phyloP scores from a whole-genome alignment of 2,113 vertebrate species.

The Petrocephalus microphthalmus region DNA sequence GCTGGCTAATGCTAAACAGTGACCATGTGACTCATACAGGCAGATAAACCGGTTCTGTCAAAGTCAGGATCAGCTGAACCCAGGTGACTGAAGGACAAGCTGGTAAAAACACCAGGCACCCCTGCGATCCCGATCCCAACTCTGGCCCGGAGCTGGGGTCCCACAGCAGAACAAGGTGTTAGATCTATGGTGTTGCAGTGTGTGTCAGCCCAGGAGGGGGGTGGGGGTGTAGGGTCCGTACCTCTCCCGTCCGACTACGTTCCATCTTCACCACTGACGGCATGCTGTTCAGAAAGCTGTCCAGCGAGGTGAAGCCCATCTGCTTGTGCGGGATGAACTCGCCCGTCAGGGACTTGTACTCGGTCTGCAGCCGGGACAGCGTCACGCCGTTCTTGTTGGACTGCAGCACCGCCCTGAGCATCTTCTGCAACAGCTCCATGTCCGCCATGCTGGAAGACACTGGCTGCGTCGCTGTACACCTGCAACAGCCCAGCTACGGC shows the following conservation, averaged over 20 bases:
- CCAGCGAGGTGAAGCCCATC: slow-evolving; percentile 69
- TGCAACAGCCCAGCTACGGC: background rate
- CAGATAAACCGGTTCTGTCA: background rate
- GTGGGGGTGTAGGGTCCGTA: slow-evolving; percentile 46
- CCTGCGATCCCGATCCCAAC: slow-evolving; percentile 23
- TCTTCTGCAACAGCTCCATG: slow-evolving; percentile 68
- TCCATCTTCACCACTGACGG: slow-evolving; percentile 76
- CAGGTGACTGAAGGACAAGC: background rate
- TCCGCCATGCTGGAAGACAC: slow-evolving; percentile 69
- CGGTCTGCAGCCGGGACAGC: slow-evolving; percentile 64
- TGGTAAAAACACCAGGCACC: slow-evolving; percentile 33
- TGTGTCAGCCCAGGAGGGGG: background rate
- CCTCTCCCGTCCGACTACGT: slow-evolving; percentile 71
- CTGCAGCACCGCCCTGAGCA: slow-evolving; percentile 78
- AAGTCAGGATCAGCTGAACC: background rate
- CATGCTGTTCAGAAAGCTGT: slow-evolving; percentile 71
- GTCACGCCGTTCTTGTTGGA: slow-evolving; percentile 72
- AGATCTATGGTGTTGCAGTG: background rate
- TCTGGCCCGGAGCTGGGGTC: background rate
- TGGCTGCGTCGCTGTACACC: background rate
- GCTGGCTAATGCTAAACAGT: background rate
- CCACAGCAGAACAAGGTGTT: background rate
- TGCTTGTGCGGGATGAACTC: slow-evolving; percentile 74
- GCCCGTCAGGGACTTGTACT: slow-evolving; percentile 75
- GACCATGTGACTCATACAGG: background rate